Base-by-base conservation (phyloP, 2,113 vertebrate species). In the Gallinago undulata region DNA sequence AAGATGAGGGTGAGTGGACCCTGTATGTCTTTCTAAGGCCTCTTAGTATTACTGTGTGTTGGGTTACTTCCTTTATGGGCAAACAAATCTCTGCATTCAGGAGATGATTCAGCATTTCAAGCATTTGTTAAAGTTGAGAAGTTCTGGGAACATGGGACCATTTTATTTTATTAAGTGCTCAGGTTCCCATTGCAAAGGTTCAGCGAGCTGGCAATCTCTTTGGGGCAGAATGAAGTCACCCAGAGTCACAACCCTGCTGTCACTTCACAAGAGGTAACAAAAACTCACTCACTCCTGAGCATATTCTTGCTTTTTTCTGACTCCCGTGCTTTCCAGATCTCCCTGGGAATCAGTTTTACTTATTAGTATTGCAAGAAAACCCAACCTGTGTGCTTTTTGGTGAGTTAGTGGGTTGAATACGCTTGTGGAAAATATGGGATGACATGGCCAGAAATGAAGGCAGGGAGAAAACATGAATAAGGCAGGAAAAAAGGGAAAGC, bases 1-100 rank as follows among this genome's bases (percentile, higher is more conserved):
- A 98, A 91, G 99, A 99, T 89, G 99, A 99, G 96, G 99, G 99
- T 99, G 95, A 98, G 97, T 63, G 18, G 45, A 53, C 22, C 11
- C 63, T 82, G 55, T 19, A 3, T 17, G 18, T 56, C 24, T 76
- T 82, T 94, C n/a, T 5, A 69, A 75, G 35, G 81, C 18, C 10
- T 75, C 31, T 68, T 39, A 11, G 23, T 60, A 21, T 69, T 39
- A 48, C 27, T 63, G 5, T 41, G 24, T 30, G 13, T 53, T 77
- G 39, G 35, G 19, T 28, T 93, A 28, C 31, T 47, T 89, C 31
- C 12, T 60, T 41, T 47, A 24, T 5, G 43, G 35, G 19, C 47
- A 60, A 84, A 69, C 9, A 72, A 30, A 59, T 56, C 9, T 83
- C 21, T 85, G 74, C 31, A 18, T 41, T 72, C n/a, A 72, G 62